phyloP scores from a whole-genome alignment of 2,113 vertebrate species.

The Rhinoderma darwinii region DNA sequence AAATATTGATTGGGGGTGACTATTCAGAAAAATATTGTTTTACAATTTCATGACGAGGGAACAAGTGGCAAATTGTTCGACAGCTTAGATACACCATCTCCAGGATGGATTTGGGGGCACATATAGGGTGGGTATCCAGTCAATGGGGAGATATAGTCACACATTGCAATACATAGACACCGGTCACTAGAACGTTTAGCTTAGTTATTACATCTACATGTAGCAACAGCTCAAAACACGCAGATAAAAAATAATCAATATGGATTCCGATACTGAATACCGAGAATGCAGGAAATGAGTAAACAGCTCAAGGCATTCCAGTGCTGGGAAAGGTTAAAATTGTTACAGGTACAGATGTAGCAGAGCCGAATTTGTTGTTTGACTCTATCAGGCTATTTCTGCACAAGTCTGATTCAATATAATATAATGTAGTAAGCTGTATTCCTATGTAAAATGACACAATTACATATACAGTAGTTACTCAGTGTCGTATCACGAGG shows the following conservation, averaged over 20 bases:
- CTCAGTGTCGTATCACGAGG: no score
- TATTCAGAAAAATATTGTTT: neutral
- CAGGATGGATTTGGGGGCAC: no score
- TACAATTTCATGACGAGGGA: neutral
- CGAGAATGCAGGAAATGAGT: neutral
- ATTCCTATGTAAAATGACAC: no score
- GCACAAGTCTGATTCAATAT: no score
- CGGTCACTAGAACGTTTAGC: neutral
- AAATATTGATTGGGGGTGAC: neutral
- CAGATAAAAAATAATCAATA: conserved; percentile 10
- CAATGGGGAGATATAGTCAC: neutral
- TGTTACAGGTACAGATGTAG: no score
- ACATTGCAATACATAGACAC: neutral
- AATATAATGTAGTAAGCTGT: no score
- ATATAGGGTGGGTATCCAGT: neutral
- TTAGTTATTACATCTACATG: neutral
- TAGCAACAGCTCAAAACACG: neutral
- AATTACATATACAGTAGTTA: no score
- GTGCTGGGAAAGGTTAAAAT: neutral
- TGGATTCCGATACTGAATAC: neutral
- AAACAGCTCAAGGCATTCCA: neutral
- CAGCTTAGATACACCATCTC: neutral
- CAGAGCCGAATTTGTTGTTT: neutral
- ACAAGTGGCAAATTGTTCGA: neutral
- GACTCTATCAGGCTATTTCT: neutral